phyloP scores from a whole-genome alignment of 2,888 invertebrate species.

The Dexiosoma caninum region DNA sequence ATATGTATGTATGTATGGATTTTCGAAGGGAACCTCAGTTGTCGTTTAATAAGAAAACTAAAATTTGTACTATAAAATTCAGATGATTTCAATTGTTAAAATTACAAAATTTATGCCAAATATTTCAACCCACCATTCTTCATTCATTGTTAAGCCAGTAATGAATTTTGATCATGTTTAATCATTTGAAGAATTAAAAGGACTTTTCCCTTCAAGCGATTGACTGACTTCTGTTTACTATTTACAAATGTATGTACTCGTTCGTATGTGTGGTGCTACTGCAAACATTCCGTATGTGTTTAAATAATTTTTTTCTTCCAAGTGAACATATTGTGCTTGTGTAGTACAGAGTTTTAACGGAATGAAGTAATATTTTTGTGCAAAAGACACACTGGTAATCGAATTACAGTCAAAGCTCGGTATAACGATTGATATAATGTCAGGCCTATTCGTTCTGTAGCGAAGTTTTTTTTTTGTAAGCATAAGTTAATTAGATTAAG shows the following conservation, averaged over 20 bases:
- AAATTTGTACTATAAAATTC: not conserved
- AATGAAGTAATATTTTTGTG: no score
- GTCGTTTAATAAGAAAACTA: not conserved
- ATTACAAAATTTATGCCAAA: not conserved
- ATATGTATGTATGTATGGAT: no score
- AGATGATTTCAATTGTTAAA: conserved; percentile 12
- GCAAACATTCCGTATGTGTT: not conserved
- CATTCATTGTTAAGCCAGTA: not conserved
- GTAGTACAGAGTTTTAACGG: not conserved
- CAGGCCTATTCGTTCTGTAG: no score
- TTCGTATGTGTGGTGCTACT: not conserved
- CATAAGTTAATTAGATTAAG: no score
- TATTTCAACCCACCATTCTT: not conserved
- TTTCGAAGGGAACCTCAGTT: not conserved
- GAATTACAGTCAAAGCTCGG: no score
- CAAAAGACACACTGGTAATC: no score
- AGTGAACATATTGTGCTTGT: conserved; percentile 36
- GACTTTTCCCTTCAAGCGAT: conserved; percentile 10
- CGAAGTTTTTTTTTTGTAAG: no score
- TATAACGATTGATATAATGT: no score
- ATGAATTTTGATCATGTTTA: conserved; percentile 59
- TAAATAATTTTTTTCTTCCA: conserved; percentile 35
- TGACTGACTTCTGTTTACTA: conserved; percentile 1
- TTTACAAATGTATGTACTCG: not conserved
- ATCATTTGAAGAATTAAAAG: conserved; percentile 48